Conservation (phyloP, 2,113 vertebrate species). For the Tupaia chinensis region DNA sequence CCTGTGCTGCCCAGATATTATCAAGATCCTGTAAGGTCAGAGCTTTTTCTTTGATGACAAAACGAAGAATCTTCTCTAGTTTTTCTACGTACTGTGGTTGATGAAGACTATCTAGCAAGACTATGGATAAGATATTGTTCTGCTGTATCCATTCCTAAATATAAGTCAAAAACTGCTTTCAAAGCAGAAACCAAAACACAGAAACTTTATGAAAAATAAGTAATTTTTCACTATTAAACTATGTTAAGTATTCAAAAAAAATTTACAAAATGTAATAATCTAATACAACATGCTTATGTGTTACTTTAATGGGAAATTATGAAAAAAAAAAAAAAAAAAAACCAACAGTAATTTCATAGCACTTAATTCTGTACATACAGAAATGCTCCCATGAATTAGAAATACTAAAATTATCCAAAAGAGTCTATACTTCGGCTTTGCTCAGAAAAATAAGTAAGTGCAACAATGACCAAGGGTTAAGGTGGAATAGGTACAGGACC, state of each 20-base stretch:
- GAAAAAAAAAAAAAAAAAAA: neutral
- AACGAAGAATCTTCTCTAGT: constrained; percentile 99
- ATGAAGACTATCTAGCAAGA: constrained; percentile 98
- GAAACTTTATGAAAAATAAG: constrained; percentile 51
- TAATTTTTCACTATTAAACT: neutral
- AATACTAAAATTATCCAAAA: constrained; percentile 40
- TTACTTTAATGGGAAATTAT: neutral
- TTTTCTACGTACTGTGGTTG: constrained; percentile 99
- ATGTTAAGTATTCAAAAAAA: neutral
- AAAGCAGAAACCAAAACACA: constrained; percentile 60
- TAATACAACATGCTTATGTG: neutral
- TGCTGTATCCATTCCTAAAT: constrained; percentile 99
- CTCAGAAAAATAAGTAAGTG: constrained; percentile 25
- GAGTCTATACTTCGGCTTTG: neutral
- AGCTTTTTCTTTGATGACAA: constrained; percentile 99
- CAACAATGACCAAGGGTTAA: neutral
- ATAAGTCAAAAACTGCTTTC: constrained; percentile 71
- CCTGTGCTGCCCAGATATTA: constrained; percentile 99
- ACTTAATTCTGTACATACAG: constrained; percentile 3
- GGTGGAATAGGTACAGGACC: neutral
- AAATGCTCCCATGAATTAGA: constrained; percentile 38
- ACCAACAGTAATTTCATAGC: neutral
- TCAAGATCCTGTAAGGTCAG: constrained; percentile 98
- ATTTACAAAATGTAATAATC: neutral
- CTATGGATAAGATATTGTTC: constrained; percentile 99